Base-by-base conservation (phyloP, 2,797 vertebrate genomes). In the Sardinella longiceps region DNA sequence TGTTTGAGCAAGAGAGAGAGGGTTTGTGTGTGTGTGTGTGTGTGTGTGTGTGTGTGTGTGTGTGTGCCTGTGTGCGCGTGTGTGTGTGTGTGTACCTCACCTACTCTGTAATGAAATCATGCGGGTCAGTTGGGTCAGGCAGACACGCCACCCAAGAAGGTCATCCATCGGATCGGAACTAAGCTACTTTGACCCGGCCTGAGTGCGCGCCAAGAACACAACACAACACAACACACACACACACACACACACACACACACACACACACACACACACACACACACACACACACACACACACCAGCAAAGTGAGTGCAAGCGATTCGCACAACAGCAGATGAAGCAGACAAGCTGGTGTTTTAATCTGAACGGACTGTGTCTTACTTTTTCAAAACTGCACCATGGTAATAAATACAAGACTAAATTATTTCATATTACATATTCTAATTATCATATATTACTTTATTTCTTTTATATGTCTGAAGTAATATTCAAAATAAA, bases 111-210 rank as follows among this genome's bases (percentile, higher is more conserved):
- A 95, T 94, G 92, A 94, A 94, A 96, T 95, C 94, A 95, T 86
- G 88, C 85, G 92, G 94, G 94, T 95, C 94, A 94, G 89, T 88
- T 91, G 90, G 93, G 93, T 91, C 88, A 86, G 88, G 87, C 83
- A 87, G 83, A 60, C 80, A 82, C 63, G 56, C 85, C 88, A 90
- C 91, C 89, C 87, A 58, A 83, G 92, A 94, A 95, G 95, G 94
- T 95, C 94, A 92, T 83, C 91, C 94, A 93, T 87, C 92, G 90
- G 93, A 93, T 94, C 91, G 92, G 94, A 95, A 95, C 92, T 95
- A 95, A 96, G 93, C 94, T 93, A 91, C 94, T 95, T 92, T 95
- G 95, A 95, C 94, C 94, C 89, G 60, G 91, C 88, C 93, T 93
- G 93, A 90, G 92, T 87, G 91, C 88, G 85, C 89, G 93, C 94